phyloP scores from a whole-genome alignment of 1,140 invertebrate species.

The Scylla paramamosain region DNA sequence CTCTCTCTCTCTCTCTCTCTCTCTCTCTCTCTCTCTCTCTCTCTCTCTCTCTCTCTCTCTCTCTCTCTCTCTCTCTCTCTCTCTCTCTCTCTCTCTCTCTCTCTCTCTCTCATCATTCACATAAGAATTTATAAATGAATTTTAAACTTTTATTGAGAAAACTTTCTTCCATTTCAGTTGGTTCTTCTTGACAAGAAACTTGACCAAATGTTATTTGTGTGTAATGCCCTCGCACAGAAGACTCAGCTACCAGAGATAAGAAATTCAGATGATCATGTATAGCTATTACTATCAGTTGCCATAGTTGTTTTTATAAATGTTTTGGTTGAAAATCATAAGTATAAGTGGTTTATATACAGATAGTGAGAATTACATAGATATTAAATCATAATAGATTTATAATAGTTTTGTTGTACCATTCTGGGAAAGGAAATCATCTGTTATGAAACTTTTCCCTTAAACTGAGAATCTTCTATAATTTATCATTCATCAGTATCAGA shows the following conservation, averaged over 20 bases:
- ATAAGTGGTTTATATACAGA: not conserved
- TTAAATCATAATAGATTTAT: not conserved
- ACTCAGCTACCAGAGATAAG: conserved; percentile 60
- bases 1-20: no score
- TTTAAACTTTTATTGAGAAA: not conserved
- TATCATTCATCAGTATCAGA: no score
- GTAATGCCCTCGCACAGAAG: conserved; percentile 84
- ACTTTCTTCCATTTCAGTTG: conserved; percentile 81
- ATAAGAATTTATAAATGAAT: no score
- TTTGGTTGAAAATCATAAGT: not conserved
- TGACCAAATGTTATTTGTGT: conserved; percentile 85
- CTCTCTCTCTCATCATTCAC: no score
- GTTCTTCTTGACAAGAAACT: conserved; percentile 87
- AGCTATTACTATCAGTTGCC: conserved; percentile 32
- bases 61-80: no score
- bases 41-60: no score
- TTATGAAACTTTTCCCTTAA: not conserved
- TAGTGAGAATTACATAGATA: not conserved
- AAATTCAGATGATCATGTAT: conserved; percentile 67
- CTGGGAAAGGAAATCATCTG: no score
- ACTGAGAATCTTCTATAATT: not conserved
- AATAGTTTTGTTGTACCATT: not conserved
- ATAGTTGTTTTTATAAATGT: not conserved
- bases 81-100: no score
- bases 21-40: no score